Percentiles rank a stretch among this genome's conserved stretches.
phyloP scores from a whole-genome alignment of 2,797 vertebrate species.

The Liasis olivaceus region DNA sequence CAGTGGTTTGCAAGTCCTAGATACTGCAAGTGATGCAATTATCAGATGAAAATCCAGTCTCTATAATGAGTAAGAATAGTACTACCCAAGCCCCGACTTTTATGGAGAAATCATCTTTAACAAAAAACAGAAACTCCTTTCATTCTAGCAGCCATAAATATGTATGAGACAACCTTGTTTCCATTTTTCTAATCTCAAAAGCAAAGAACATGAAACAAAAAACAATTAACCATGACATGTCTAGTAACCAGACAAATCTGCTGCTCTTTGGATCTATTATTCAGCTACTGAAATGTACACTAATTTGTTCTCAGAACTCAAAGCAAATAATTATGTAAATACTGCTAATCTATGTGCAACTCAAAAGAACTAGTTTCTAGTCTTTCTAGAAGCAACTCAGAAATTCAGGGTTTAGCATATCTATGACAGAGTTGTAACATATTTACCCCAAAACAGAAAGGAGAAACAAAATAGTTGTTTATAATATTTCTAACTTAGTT shows the following conservation, averaged over 20 bases:
- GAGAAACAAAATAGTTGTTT: too few species aligned
- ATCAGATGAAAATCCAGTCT: conserved; percentile 58
- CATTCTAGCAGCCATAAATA: conserved; percentile 67
- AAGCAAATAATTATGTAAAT: neutral
- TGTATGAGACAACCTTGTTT: conserved; percentile 51
- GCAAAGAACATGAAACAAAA: conserved; percentile 19
- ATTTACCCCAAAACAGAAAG: too few species aligned
- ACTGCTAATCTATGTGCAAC: neutral
- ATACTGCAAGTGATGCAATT: conserved; percentile 33
- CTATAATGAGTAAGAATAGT: conserved; percentile 64
- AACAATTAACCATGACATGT: neutral
- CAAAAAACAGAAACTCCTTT: conserved; percentile 54
- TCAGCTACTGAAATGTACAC: neutral
- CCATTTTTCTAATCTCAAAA: conserved; percentile 51
- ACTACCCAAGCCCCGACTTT: conserved; percentile 72
- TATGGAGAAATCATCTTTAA: conserved; percentile 63
- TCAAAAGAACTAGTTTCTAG: neutral
- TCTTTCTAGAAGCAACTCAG: neutral
- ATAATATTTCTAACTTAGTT: too few species aligned
- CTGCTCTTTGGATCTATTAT: conserved; percentile 22
- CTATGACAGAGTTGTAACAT: too few species aligned
- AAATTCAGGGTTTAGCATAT: too few species aligned
- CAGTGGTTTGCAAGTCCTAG: conserved; percentile 19
- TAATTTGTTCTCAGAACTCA: neutral
- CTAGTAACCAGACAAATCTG: conserved; percentile 34